Conservation (phyloP, 2,888 invertebrate species). For the Schizotus pectinicornis region DNA sequence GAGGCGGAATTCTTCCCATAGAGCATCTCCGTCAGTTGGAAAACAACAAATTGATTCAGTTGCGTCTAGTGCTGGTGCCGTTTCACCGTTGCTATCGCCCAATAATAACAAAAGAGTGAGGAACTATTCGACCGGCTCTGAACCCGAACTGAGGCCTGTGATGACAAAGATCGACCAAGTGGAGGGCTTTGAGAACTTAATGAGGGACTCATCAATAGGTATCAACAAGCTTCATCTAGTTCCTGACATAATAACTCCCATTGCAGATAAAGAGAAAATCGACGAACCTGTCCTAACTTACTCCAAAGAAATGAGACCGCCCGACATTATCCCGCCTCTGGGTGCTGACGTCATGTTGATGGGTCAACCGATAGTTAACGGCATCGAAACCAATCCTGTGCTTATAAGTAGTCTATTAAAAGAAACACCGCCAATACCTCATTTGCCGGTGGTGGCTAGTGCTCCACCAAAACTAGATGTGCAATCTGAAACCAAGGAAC, state of each 20-base stretch:
- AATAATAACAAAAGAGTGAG: constrained; percentile 49
- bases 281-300: constrained; percentile 22
- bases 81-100: constrained; percentile 47
- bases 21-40: constrained; percentile 38
- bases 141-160: constrained; percentile 68
- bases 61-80: constrained; percentile 39
- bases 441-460: constrained; percentile 46
- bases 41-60: constrained; percentile 30
- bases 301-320: constrained; percentile 58
- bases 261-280: constrained; percentile 37
- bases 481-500: neutral
- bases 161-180: constrained; percentile 69
- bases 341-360: constrained; percentile 31
- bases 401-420: constrained; percentile 74
- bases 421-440: constrained; percentile 57
- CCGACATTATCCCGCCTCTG: constrained; percentile 59
- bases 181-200: constrained; percentile 67
- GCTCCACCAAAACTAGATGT: constrained; percentile 23
- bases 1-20: constrained; percentile 48
- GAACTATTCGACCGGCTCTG: constrained; percentile 58
- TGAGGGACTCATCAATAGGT: constrained; percentile 61
- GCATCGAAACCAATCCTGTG: constrained; percentile 75
- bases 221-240: constrained; percentile 48
- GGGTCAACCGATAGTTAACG: constrained; percentile 61
- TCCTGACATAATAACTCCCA: constrained; percentile 50